Percentiles rank a stretch among this genome's conserved stretches.
Conservation (phyloP, 2,797 vertebrate genomes). For the Spondyliosoma cantharus region DNA sequence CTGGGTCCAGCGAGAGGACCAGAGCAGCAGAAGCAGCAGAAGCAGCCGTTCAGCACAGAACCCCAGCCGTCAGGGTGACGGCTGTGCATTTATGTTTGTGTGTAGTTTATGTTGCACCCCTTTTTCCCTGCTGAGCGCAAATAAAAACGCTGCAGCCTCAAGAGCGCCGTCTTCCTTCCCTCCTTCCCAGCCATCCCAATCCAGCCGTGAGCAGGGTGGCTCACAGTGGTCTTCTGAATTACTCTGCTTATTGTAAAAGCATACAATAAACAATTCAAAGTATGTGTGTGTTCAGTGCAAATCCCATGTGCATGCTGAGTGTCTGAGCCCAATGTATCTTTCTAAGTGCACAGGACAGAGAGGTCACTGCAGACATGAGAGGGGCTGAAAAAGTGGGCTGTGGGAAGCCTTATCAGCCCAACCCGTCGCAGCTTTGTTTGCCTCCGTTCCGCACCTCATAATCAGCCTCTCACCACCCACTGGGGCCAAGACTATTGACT, state of each 20-base stretch:
- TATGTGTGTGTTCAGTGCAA: not conserved
- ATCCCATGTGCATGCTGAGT: slow-evolving; percentile 24
- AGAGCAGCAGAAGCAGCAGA: too few species aligned
- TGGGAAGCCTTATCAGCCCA: slow-evolving; percentile 63
- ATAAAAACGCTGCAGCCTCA: too few species aligned
- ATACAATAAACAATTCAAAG: not conserved
- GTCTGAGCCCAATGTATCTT: slow-evolving; percentile 19
- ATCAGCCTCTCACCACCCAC: slow-evolving; percentile 67
- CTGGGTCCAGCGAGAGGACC: too few species aligned
- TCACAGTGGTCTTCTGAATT: not conserved
- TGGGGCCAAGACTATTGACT: slow-evolving; percentile 74
- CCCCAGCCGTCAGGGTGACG: too few species aligned
- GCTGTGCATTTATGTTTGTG: too few species aligned
- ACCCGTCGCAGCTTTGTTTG: slow-evolving; percentile 58
- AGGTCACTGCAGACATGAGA: slow-evolving; percentile 69
- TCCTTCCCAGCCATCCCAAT: too few species aligned
- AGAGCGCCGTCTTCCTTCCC: too few species aligned
- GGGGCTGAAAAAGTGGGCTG: slow-evolving; percentile 32
- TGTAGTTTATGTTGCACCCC: too few species aligned
- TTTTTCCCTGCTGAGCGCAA: too few species aligned
- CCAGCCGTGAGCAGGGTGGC: too few species aligned
- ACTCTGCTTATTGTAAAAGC: not conserved
- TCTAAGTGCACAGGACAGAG: slow-evolving; percentile 34
- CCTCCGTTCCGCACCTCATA: slow-evolving; percentile 66
- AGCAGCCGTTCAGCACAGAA: too few species aligned